Evolutionary conservation across 2,888 invertebrate genomes (phyloP).

Genomic region (Spicauda simplicius): DNA sequence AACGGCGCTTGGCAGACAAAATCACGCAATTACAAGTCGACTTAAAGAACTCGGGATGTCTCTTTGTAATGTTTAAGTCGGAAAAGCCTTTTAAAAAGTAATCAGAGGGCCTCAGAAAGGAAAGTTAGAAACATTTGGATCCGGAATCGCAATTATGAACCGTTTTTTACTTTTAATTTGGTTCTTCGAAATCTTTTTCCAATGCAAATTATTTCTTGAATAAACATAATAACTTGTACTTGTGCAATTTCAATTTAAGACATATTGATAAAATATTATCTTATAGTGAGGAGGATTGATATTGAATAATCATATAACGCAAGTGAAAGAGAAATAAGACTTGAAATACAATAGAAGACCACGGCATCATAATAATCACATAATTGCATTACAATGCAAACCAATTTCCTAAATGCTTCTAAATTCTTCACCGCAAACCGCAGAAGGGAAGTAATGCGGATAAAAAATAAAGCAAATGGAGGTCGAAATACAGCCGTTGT

Average conservation of each 20-base stretch:
- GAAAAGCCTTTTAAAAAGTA: constrained; percentile 75
- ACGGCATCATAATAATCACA: constrained; percentile 40
- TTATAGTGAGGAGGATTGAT: neutral
- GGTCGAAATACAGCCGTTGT: constrained; percentile 60
- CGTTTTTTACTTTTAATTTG: constrained; percentile 73
- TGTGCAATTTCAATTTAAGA: neutral
- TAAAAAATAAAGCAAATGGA: constrained; percentile 53
- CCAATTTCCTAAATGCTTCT: constrained; percentile 79
- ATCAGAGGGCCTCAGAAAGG: constrained; percentile 70
- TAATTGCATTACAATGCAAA: constrained; percentile 66
- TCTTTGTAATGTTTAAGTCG: constrained; percentile 66
- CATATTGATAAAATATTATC: neutral
- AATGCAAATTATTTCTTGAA: constrained; percentile 42
- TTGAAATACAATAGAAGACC: constrained; percentile 5
- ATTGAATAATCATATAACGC: neutral
- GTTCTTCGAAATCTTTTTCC: constrained; percentile 59
- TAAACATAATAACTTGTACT: neutral
- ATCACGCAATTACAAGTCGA: constrained; percentile 69
- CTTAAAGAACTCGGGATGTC: constrained; percentile 65
- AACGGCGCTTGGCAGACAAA: constrained; percentile 67
- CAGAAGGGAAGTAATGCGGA: constrained; percentile 57
- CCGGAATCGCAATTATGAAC: constrained; percentile 64
- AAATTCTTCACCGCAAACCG: constrained; percentile 76
- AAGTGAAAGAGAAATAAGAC: neutral
- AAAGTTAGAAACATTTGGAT: constrained; percentile 71